Base-by-base conservation (phyloP, 2,797 vertebrate species). In the Rhabdophis nuchalis region DNA sequence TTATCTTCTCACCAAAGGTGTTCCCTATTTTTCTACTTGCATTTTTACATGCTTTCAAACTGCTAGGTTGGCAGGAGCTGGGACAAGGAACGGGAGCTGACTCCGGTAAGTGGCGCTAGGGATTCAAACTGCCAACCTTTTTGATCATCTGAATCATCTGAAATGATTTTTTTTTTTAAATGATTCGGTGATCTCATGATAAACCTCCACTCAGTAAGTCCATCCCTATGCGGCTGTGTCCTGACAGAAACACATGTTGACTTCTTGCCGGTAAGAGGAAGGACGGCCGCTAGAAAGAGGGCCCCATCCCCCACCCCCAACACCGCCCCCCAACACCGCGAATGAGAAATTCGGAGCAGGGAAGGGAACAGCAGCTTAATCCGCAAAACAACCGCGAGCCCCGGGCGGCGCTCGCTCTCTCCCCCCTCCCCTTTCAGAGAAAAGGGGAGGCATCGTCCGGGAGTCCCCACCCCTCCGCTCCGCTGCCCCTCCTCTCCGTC, bases 401-500 rank as follows among this genome's bases (percentile, higher is more conserved):
- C 7, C 77, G 50, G 87, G 54, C 61, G 32, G 46, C 20, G 25
- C 88, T n/a, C 50, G 5, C 5, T 27, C 50, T 3, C 5, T 27
- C 14, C 53, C 86, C 27, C 82, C 27, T 53, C 25, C 25, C 53
- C 16, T 77, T 46, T 16, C 36, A 0, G n/a, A 77, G 23, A 4
- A 27, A 50, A 4, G 52, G 88, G 36, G 0, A 96, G 57, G 96
- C 97, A 88, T 95, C 94, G 97, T 95, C 96, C 97, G 96, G 95
- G 36, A 77, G 94, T 96, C 96, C 94, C 91, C 93, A 29, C 94
- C 82, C 85, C 91, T 94, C 86, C 4, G 91, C 91, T 94, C 94
- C 91, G 95, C 93, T 93, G 58, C 58, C 41, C 56, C 87, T 5
- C 56, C 36, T 13, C 52, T 56, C 29, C 32, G 46, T 86, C 64